These are phyloP conservation scores for Ochotona princeps DNA, from an alignment of 2,113 vertebrate genomes.

Conservation along the genomic window DNA sequence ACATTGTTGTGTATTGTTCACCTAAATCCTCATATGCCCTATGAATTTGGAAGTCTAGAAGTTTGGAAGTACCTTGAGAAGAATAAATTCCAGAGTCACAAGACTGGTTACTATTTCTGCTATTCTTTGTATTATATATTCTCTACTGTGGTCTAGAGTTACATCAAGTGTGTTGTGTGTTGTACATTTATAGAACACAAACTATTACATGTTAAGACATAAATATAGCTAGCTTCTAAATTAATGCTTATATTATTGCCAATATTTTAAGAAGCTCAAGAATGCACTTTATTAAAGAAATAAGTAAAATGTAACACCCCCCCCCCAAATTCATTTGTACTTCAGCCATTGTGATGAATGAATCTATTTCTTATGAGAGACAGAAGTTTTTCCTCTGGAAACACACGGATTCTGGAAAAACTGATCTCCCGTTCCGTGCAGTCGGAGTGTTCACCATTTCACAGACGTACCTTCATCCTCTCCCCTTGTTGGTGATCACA, in stretches of 20 bases:
- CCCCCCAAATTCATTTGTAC: not conserved
- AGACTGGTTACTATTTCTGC: not conserved
- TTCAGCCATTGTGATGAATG: not conserved
- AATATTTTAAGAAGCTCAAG: not conserved
- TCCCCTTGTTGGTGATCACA: not conserved
- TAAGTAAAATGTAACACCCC: not conserved
- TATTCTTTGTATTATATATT: not conserved
- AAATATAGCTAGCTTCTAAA: not conserved
- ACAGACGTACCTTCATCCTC: not conserved
- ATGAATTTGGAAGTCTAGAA: not conserved
- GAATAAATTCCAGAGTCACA: not conserved
- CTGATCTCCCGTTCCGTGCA: conserved; percentile 8
- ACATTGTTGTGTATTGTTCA: not conserved
- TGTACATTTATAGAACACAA: not conserved
- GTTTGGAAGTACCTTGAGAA: not conserved
- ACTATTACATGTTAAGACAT: not conserved
- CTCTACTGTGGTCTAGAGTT: not conserved
- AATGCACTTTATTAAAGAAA: not conserved
- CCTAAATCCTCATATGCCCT: not conserved
- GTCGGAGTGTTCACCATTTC: conserved; percentile 35
- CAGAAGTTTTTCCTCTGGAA: conserved; percentile 6
- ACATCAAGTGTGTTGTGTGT: not conserved
- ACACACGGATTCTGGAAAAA: not conserved
- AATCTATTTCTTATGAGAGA: not conserved
- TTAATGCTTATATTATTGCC: conserved; percentile 9